Conservation (phyloP, 1,140 invertebrate genomes). For the Temnothorax nylanderi region DNA sequence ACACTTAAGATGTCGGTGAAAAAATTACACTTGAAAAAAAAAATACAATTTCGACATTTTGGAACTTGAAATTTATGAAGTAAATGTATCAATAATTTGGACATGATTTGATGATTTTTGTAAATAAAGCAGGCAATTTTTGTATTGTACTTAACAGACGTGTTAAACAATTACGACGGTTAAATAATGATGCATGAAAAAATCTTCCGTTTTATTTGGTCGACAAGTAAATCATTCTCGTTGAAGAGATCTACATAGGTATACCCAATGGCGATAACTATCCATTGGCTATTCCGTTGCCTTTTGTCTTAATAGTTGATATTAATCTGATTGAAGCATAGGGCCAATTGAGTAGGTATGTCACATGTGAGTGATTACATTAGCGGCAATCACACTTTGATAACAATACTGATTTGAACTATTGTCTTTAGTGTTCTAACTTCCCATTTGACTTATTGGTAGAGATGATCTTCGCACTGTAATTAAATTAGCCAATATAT, state of each 20-base stretch:
- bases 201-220: not conserved
- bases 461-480: not conserved
- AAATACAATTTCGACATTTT: too few relatives aligned
- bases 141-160: too few relatives aligned
- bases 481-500: conserved; percentile 1
- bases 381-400: conserved; percentile 5
- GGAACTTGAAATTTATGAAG: too few relatives aligned
- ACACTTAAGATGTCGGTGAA: too few relatives aligned
- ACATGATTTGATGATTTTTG: too few relatives aligned
- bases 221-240: too few relatives aligned
- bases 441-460: not conserved
- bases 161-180: not conserved
- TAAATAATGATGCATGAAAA: not conserved
- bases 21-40: too few relatives aligned
- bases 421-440: not conserved
- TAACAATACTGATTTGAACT: conserved; percentile 7
- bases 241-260: too few relatives aligned
- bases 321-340: conserved; percentile 23
- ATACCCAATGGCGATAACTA: conserved; percentile 1
- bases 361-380: conserved; percentile 9
- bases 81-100: too few relatives aligned
- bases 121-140: too few relatives aligned
- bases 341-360: not conserved
- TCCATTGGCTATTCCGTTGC: not conserved
- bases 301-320: conserved; percentile 13